These are phyloP conservation scores for Vanessa tameamea DNA, from an alignment of 1,140 invertebrate genomes.

Conservation along the genomic window DNA sequence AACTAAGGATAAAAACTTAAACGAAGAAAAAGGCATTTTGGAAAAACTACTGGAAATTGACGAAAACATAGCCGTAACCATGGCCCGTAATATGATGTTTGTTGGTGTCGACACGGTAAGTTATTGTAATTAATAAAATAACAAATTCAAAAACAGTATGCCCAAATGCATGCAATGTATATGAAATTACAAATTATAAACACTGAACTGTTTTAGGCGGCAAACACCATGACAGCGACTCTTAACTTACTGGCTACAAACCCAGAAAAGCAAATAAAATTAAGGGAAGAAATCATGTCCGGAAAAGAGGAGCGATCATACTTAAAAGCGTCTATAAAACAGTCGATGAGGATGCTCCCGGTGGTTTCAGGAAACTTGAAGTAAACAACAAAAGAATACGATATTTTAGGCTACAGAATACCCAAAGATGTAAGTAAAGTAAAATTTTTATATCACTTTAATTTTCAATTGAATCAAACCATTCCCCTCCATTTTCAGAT, in stretches of 20 bases:
- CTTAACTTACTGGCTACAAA: slow-evolving; percentile 85
- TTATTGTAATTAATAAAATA: not conserved
- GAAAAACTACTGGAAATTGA: slow-evolving; percentile 80
- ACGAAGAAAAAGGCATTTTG: slow-evolving; percentile 74
- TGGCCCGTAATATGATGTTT: slow-evolving; percentile 87
- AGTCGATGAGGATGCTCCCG: slow-evolving; percentile 82
- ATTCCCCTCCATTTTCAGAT: slow-evolving; percentile 43
- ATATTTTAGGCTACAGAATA: slow-evolving; percentile 79
- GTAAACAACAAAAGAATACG: slow-evolving; percentile 78
- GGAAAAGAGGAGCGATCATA: slow-evolving; percentile 78
- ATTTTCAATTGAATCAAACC: too few relatives aligned
- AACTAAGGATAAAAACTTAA: slow-evolving; percentile 25
- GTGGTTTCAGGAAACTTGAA: slow-evolving; percentile 80
- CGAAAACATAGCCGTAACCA: slow-evolving; percentile 81
- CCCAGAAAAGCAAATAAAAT: slow-evolving; percentile 83
- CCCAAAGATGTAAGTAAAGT: slow-evolving; percentile 44
- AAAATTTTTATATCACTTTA: too few relatives aligned
- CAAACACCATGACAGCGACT: slow-evolving; percentile 60
- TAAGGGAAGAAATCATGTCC: slow-evolving; percentile 83
- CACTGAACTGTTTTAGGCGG: slow-evolving; percentile 48
- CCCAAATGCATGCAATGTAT: too few relatives aligned
- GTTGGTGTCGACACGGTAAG: slow-evolving; percentile 88
- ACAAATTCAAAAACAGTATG: too few relatives aligned
- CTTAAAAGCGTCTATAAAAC: slow-evolving; percentile 85
- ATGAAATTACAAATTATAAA: not conserved